Evolutionary conservation across 2,797 vertebrate genomes (phyloP).

Genomic region (Capromys pilorides): DNA sequence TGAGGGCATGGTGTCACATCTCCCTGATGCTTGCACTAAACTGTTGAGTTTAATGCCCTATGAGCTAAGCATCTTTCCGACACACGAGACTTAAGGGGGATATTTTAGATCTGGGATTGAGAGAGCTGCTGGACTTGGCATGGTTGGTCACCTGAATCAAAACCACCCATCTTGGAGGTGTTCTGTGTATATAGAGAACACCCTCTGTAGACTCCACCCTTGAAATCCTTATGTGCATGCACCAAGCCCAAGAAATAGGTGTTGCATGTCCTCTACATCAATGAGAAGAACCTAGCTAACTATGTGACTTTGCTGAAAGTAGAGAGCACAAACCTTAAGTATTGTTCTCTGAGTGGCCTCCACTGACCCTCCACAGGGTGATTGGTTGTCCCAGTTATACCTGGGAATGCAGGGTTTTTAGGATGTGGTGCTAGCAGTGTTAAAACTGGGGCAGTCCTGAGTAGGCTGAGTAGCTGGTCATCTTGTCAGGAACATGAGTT

Average conservation of each 20-base stretch:
- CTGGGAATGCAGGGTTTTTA: neutral
- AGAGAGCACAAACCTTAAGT: neutral
- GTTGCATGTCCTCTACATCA: neutral
- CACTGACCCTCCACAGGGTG: fast-evolving
- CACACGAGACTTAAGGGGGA: neutral
- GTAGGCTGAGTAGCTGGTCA: neutral
- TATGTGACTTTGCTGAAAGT: neutral
- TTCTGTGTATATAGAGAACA: neutral
- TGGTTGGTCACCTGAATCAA: neutral
- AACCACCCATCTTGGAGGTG: fast-evolving
- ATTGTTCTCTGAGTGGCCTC: neutral
- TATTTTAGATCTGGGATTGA: neutral
- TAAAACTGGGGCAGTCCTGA: neutral
- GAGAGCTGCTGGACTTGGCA: neutral
- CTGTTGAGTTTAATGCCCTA: neutral
- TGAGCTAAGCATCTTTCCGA: neutral
- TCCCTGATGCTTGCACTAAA: neutral
- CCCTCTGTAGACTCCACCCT: neutral
- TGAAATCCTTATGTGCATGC: neutral
- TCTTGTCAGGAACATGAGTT: neutral
- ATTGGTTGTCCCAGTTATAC: neutral
- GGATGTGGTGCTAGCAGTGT: neutral
- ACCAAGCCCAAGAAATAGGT: neutral
- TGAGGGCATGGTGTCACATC: too few species aligned
- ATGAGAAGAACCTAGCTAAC: neutral